A percentile compares a stretch with the other conserved stretches of the same genome.
These are phyloP conservation scores for Ochotona princeps DNA, from an alignment of 2,113 vertebrate species.

Conservation along the genomic window DNA sequence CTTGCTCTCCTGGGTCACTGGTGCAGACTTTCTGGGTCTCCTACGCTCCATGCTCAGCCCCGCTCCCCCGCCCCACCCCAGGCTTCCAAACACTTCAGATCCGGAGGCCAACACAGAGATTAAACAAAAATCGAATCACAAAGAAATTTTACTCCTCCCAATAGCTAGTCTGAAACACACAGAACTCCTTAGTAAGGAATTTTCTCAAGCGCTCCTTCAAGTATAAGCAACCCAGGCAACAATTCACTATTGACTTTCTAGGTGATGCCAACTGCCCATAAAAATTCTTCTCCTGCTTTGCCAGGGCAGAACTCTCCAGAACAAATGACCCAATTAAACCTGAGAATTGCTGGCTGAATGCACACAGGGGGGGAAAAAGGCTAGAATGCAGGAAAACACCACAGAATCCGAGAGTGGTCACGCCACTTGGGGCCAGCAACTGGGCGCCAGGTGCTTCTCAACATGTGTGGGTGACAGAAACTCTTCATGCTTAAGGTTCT, in stretches of 20 bases:
- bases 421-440: not conserved
- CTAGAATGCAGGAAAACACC: not conserved
- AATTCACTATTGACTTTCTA: constrained; percentile 32
- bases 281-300: constrained; percentile 51
- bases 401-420: not conserved
- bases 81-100: constrained; percentile 18
- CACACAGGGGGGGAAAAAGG: not conserved
- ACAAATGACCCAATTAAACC: constrained; percentile 67
- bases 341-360: constrained; percentile 34
- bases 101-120: not conserved
- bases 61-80: not conserved
- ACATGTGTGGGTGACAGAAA: not conserved
- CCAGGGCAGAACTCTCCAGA: constrained; percentile 51
- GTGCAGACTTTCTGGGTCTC: no score
- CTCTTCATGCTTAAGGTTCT: not conserved
- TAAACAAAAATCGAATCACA: constrained; percentile 4
- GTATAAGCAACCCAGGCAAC: not conserved
- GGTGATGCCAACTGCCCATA: constrained; percentile 44
- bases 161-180: not conserved
- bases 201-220: constrained; percentile 22
- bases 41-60: no score
- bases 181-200: constrained; percentile 33
- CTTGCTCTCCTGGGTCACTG: no score
- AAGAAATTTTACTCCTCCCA: not conserved
- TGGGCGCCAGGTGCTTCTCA: not conserved